Evolutionary conservation across 1,140 invertebrate genomes (phyloP).

Genomic region (Homarus americanus): DNA sequence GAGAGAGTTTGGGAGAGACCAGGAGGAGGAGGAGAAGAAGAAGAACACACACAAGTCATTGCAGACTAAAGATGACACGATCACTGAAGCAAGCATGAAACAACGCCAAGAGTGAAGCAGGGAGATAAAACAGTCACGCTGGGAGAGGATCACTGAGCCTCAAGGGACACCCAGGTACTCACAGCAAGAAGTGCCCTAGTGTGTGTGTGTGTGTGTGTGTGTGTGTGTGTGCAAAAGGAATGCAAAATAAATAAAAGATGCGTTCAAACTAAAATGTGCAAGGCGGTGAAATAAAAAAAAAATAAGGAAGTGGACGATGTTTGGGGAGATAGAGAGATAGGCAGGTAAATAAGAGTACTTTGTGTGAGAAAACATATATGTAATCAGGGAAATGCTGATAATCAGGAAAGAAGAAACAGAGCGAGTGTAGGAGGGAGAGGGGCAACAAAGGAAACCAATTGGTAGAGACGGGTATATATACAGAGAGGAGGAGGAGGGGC

Average conservation of each 20-base stretch:
- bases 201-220: too few species aligned
- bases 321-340: background rate
- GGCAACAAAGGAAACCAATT: background rate
- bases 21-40: background rate
- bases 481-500: background rate
- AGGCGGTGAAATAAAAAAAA: too few species aligned
- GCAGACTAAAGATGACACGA: too few species aligned
- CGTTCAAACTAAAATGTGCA: too few species aligned
- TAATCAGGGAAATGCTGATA: background rate
- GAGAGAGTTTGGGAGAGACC: background rate
- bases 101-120: too few species aligned
- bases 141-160: too few species aligned
- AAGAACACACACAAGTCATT: too few species aligned
- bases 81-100: too few species aligned
- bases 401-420: background rate
- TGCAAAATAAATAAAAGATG: too few species aligned
- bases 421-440: background rate
- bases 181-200: background rate
- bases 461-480: background rate
- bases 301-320: background rate
- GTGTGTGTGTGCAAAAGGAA: too few species aligned
- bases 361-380: background rate
- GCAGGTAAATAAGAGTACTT: background rate
- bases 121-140: too few species aligned
- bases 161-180: too few species aligned